Percentiles rank a stretch among this genome's conserved stretches.
These are phyloP conservation scores for Asteroscopus sphinx DNA, from an alignment of 2,888 invertebrate genomes.

Conservation along the genomic window DNA sequence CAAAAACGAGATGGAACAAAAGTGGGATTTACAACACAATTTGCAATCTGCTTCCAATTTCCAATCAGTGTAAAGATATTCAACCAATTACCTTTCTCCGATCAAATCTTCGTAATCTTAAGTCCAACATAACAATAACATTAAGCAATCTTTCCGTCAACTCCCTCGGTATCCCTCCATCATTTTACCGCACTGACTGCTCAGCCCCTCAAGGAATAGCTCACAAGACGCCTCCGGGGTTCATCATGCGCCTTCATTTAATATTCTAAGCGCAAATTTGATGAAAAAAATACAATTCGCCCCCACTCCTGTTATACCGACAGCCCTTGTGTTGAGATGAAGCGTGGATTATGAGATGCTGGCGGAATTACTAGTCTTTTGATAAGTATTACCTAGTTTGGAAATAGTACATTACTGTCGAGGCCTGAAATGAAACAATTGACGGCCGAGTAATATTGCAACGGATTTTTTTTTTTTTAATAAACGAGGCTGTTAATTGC, in stretches of 20 bases:
- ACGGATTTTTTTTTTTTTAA: too few species aligned
- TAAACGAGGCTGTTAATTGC: too few species aligned
- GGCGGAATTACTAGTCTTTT: conserved; percentile 3
- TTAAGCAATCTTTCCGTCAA: conserved; percentile 4
- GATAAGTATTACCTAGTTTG: too few species aligned
- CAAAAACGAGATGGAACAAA: too few species aligned
- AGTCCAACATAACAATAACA: conserved; percentile 3
- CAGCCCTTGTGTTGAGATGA: conserved; percentile 45
- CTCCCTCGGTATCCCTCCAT: conserved; percentile 8
- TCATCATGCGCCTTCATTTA: conserved; percentile 67
- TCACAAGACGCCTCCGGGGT: conserved; percentile 26
- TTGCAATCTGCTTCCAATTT: too few species aligned
- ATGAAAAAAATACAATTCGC: conserved; percentile 76
- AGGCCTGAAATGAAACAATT: too few species aligned
- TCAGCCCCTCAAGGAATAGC: conserved; percentile 8
- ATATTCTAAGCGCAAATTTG: conserved; percentile 77
- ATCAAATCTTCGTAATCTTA: background rate
- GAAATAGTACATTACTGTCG: too few species aligned
- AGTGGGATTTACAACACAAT: too few species aligned
- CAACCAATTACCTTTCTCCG: too few species aligned
- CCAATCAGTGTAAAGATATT: too few species aligned
- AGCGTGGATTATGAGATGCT: conserved; percentile 26
- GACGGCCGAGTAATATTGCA: too few species aligned
- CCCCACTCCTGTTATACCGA: conserved; percentile 60
- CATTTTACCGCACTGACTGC: conserved; percentile 7